phyloP scores from a whole-genome alignment of 2,797 vertebrate genomes.

The Leptodactylus fallax region DNA sequence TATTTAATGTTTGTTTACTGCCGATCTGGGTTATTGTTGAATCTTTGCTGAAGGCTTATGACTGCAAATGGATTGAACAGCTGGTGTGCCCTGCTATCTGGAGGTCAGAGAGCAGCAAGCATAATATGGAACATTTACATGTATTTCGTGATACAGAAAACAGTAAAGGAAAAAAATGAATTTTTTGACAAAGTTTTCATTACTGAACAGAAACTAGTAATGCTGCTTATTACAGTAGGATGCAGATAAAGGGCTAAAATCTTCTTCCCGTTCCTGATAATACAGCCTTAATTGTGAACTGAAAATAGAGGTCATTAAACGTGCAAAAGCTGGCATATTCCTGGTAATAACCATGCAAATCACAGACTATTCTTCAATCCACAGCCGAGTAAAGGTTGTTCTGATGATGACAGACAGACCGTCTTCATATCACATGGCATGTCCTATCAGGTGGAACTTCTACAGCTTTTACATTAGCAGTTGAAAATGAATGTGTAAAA shows the following conservation, averaged over 20 bases:
- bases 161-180: slow-evolving; percentile 8
- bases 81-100: slow-evolving; percentile 34
- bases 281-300: slow-evolving; percentile 29
- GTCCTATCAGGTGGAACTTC: not conserved
- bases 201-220: not conserved
- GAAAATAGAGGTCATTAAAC: slow-evolving; percentile 39
- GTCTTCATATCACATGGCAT: not conserved
- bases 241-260: slow-evolving; percentile 16
- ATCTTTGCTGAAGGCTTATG: slow-evolving; percentile 46
- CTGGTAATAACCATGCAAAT: slow-evolving; percentile 40
- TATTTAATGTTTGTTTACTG: slow-evolving; percentile 55
- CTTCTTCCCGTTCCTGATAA: slow-evolving; percentile 21
- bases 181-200: not conserved
- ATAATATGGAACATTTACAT: slow-evolving; percentile 46
- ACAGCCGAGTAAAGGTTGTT: slow-evolving; percentile 1
- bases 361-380: not conserved
- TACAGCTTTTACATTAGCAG: not conserved
- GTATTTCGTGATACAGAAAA: not conserved
- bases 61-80: slow-evolving; percentile 53
- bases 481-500: too few species aligned
- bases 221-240: slow-evolving; percentile 12
- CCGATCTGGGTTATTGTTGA: slow-evolving; percentile 45
- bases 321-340: slow-evolving; percentile 11
- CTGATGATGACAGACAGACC: not conserved
- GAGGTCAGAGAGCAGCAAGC: slow-evolving; percentile 37